phyloP scores from a whole-genome alignment of 2,113 vertebrate genomes.

The Cyprinodon variegatus region DNA sequence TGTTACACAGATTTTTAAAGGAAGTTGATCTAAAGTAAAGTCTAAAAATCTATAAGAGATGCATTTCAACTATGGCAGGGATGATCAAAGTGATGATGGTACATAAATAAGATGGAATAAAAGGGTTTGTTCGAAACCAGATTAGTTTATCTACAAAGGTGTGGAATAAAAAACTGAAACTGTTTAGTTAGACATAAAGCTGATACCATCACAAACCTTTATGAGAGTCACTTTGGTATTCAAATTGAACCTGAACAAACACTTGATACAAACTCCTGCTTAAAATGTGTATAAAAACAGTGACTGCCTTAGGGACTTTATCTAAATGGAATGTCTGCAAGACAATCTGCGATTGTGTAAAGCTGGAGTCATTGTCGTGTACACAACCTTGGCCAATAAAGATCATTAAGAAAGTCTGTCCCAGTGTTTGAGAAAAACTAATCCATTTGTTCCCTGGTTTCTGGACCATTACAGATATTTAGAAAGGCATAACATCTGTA shows the following conservation, averaged over 20 bases:
- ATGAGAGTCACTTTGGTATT: slow-evolving; percentile 53
- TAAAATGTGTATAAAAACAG: slow-evolving; percentile 19
- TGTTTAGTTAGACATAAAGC: slow-evolving; percentile 17
- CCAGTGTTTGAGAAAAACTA: background rate
- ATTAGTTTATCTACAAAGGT: background rate
- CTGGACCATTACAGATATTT: background rate
- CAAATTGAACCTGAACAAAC: slow-evolving; percentile 53
- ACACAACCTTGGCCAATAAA: background rate
- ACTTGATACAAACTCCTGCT: background rate
- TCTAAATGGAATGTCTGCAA: background rate
- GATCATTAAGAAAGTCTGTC: background rate
- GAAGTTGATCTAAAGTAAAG: background rate
- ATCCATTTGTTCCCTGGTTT: background rate
- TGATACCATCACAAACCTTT: background rate
- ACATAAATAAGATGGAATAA: background rate
- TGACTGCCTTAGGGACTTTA: background rate
- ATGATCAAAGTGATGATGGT: background rate
- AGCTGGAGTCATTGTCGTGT: background rate
- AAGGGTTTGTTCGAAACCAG: background rate
- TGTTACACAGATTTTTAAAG: background rate
- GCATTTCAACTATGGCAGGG: background rate
- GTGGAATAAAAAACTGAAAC: background rate
- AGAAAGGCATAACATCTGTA: too few species aligned
- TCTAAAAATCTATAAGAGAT: background rate
- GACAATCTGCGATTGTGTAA: background rate